Percentiles rank a stretch among this genome's conserved stretches.
These are phyloP conservation scores for Xenotilapia longispinis DNA, from an alignment of 2,113 vertebrate genomes.

Conservation along the genomic window DNA sequence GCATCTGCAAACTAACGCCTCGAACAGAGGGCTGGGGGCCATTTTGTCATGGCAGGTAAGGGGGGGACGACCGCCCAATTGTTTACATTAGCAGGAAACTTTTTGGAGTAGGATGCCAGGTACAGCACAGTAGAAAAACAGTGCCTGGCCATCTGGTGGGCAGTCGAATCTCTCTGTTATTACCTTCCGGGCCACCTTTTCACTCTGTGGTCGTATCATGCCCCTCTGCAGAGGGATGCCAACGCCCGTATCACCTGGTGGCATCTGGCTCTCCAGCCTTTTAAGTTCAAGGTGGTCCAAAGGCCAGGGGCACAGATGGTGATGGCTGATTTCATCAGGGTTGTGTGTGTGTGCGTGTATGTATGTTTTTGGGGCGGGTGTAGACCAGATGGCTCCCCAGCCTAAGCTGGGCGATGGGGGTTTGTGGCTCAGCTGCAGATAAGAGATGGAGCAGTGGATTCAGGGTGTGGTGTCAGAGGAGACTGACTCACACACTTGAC, in stretches of 20 bases:
- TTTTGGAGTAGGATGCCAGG: not conserved
- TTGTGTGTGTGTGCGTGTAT: not conserved
- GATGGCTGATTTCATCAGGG: not conserved
- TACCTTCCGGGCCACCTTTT: not conserved
- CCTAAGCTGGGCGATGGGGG: not conserved
- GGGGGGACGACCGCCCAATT: not conserved
- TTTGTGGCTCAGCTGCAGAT: not conserved
- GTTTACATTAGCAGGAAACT: not conserved
- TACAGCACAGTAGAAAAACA: not conserved
- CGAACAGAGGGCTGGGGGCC: not conserved
- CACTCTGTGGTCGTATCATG: not conserved
- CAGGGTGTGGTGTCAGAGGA: not conserved
- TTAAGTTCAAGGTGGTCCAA: not conserved
- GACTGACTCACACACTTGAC: not conserved
- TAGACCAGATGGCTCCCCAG: not conserved
- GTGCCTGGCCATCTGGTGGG: not conserved
- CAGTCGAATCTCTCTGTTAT: not conserved
- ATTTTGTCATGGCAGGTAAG: not conserved
- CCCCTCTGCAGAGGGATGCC: not conserved
- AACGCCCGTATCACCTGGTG: not conserved
- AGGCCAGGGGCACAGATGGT: not conserved
- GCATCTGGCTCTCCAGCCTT: not conserved
- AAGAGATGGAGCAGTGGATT: not conserved
- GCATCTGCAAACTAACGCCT: not conserved
- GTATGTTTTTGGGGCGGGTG: not conserved